Evolutionary conservation across 2,113 vertebrate species (phyloP), one percentile per base, ranked within the genome.

Genomic region (Cyanistes caeruleus): DNA sequence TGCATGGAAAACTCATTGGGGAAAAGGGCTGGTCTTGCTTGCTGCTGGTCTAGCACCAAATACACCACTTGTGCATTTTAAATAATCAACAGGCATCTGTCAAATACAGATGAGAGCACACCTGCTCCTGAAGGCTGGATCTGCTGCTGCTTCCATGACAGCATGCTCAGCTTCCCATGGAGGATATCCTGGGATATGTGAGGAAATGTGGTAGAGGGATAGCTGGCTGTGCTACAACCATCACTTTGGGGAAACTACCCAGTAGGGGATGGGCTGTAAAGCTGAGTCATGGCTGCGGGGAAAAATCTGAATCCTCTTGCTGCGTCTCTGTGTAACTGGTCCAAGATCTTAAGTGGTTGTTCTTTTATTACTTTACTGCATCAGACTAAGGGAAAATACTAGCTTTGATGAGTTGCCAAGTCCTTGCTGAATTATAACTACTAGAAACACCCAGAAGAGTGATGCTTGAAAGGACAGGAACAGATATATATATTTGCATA

Each of bases 341-440:
- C 90, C 76, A 92, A 86, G 76, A 74, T 77, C 70, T 74, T 83
- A 48, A 87, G 78, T 77, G 63, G 76, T 35, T 90, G 49, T 3
- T 20, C 72, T 90, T 76, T 84, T 92, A 80, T 86, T 92, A 60
- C 48, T 92, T 86, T 68, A 31, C 85, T 95, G 73, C 80, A 62
- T 89, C 64, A 93, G 76, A 82, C 76, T 68, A 78, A 74, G 69
- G 69, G 69, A 75, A 94, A 94, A 93, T 52, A 65, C 52, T 83
- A 46, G 41, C 85, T 95, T 92, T 92, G 83, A 94, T 84, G 73
- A 59, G 53, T 67, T 90, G 75, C 90, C 93, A 96, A 73, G 43
- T 80, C 75, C 35, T 74, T 18, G 5, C 39, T 91, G 87, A 74
- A 90, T 88, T 94, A 73, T 87, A 85, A 84, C 85, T 90, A 86